Base-by-base conservation (phyloP, 53 echinoderm and acorn worm genomes). In the Mesocentrotus franciscanus region DNA sequence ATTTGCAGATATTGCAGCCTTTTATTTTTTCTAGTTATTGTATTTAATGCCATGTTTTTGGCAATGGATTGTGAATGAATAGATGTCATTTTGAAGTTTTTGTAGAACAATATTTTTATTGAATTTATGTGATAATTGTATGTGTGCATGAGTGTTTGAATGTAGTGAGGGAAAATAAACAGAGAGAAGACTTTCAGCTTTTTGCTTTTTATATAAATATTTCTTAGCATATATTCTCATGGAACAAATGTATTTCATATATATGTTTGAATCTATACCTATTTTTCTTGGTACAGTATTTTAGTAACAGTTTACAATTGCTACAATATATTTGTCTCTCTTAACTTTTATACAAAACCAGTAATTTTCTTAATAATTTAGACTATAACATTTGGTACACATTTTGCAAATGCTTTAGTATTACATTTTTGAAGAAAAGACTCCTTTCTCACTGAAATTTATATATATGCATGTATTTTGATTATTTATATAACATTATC, bases 211-310 rank as follows among this genome's bases (percentile, higher is more conserved):
- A 81, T 94, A 94, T 94, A 32, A 64, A 94, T 83, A 94, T 81
- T 94, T 84, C 61, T 81, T 94, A 94, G 94, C 94, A 83, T 94
- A 83, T 94, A 84, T 64, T 83, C 94, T 83, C 94, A 94, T 64
- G 94, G 94, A 94, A 94, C 94, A 94, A 94, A 94, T 94, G 94
- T 84, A 94, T 94, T 94, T 94, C 83, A 83, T 94, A 81, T 94
- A 94, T 94, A 83, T 94, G 94, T 94, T 94, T 94, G 93, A 94
- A 94, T 94, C 94, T 94, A 94, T 94, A 94, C 94, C 94, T 94
- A 94, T 94, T 94, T 94, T 94, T 94, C 94, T 94, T 94, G 94
- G 94, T 94, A 94, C 94, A 94, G 94, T 94, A 94, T 94, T 94
- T 94, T 94, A 94, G 94, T 94, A 94, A 84, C 94, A 60, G 61